A percentile compares a stretch with the other conserved stretches of the same genome.
Evolutionary conservation across 2,797 vertebrate genomes (phyloP).

Genomic region (Silurus lanzhouensis): DNA sequence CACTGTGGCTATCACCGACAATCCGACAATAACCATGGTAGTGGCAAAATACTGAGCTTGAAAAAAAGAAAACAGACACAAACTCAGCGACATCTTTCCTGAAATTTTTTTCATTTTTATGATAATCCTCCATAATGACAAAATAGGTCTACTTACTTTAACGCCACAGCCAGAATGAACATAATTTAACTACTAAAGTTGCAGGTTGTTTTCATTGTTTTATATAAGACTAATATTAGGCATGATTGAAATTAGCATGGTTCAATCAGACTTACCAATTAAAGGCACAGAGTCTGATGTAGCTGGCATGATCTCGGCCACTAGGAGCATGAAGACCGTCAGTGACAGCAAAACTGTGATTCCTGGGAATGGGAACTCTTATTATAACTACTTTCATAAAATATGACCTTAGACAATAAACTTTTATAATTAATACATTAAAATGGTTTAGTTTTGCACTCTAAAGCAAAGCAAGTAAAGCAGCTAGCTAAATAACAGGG

Average conservation of each 20-base stretch:
- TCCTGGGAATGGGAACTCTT: constrained; percentile 63
- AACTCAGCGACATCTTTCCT: not conserved
- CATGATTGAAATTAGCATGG: not conserved
- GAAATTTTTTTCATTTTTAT: not conserved
- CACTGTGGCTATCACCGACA: constrained; percentile 79
- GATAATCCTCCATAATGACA: not conserved
- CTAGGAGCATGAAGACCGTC: constrained; percentile 79
- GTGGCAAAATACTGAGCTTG: constrained; percentile 80
- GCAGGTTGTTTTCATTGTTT: not conserved
- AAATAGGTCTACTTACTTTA: not conserved
- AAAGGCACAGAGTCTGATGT: constrained; percentile 79
- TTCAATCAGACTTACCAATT: constrained; percentile 68
- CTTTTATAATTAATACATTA: not conserved
- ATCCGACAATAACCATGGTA: constrained; percentile 79
- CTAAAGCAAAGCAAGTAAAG: not conserved
- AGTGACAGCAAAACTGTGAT: constrained; percentile 78
- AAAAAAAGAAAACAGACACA: constrained; percentile 32
- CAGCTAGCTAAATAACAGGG: not conserved
- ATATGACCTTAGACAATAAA: not conserved
- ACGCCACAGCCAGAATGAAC: not conserved
- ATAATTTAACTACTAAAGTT: not conserved
- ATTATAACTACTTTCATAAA: too few relatives aligned
- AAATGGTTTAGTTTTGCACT: not conserved
- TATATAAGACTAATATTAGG: not conserved
- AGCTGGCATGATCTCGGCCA: constrained; percentile 80